Percentiles rank a stretch among this genome's conserved stretches.
These are phyloP conservation scores for Philaenus spumarius DNA, from an alignment of 1,140 invertebrate species.

Conservation along the genomic window DNA sequence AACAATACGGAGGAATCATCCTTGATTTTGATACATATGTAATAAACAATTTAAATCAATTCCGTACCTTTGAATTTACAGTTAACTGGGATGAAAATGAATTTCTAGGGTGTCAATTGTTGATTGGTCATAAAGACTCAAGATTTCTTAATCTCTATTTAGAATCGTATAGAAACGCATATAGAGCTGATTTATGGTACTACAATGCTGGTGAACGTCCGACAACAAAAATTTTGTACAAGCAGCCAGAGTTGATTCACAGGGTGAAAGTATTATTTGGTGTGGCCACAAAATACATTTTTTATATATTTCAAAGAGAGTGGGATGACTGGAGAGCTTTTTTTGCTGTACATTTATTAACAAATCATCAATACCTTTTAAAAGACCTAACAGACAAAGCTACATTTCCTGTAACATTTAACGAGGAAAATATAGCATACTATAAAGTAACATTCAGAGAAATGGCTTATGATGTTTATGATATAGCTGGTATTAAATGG, in stretches of 20 bases:
- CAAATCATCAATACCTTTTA: slow-evolving; percentile 15
- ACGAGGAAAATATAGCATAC: slow-evolving; percentile 15
- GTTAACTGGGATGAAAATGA: slow-evolving; percentile 35
- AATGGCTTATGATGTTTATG: slow-evolving; percentile 18
- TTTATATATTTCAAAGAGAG: neutral
- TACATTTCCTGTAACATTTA: slow-evolving; percentile 9
- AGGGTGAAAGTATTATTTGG: slow-evolving; percentile 26
- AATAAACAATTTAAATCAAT: neutral
- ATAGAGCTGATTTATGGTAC: slow-evolving; percentile 28
- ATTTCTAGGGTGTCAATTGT: slow-evolving; percentile 31
- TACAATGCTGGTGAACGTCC: slow-evolving; percentile 33
- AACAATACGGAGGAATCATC: slow-evolving; percentile 8
- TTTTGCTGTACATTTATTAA: slow-evolving; percentile 17
- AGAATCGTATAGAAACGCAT: slow-evolving; percentile 26
- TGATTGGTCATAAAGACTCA: slow-evolving; percentile 31
- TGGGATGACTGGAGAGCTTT: slow-evolving; percentile 11
- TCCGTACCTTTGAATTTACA: slow-evolving; percentile 33
- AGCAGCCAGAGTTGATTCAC: slow-evolving; percentile 29
- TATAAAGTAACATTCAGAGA: slow-evolving; percentile 19
- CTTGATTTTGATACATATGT: slow-evolving; percentile 8
- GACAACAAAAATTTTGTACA: slow-evolving; percentile 25
- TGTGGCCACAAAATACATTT: neutral
- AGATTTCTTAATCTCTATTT: slow-evolving; percentile 30
- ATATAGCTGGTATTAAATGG: neutral
- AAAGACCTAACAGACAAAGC: slow-evolving; percentile 11